These are phyloP conservation scores for Eupithecia abbreviata DNA, from an alignment of 2,888 invertebrate genomes.

Conservation along the genomic window DNA sequence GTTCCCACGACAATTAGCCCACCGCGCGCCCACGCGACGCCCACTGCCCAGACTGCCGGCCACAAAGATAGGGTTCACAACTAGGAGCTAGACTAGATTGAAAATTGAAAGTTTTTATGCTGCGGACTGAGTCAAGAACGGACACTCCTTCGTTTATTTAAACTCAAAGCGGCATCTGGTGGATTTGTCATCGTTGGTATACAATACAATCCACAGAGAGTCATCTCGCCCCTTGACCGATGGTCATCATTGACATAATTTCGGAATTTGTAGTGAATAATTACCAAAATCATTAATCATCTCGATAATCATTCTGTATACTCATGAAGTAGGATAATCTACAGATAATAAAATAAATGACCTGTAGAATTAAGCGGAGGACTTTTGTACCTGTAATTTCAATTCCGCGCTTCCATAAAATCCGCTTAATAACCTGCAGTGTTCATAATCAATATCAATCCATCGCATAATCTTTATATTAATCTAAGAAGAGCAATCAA, in stretches of 20 bases:
- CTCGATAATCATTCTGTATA: no score
- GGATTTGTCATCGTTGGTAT: no score
- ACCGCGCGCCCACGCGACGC: constrained; percentile 59
- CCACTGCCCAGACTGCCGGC: constrained; percentile 47
- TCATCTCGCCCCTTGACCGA: neutral
- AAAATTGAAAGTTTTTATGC: neutral
- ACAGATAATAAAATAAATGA: neutral
- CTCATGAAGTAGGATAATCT: neutral
- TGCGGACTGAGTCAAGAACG: neutral
- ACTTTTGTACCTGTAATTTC: neutral
- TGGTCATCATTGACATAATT: neutral
- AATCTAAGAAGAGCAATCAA: neutral
- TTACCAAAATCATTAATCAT: neutral
- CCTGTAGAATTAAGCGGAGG: neutral
- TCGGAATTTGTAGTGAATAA: neutral
- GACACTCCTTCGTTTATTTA: no score
- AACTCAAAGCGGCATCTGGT: no score
- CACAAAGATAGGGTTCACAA: constrained; percentile 52
- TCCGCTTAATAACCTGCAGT: neutral
- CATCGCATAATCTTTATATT: neutral
- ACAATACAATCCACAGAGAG: no score
- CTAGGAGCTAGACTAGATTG: neutral
- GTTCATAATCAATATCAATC: neutral
- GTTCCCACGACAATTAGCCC: constrained; percentile 81
- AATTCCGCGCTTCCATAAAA: no score